Base-by-base conservation (phyloP, 2,888 invertebrate species). In the Drosophila trichaetosa region DNA sequence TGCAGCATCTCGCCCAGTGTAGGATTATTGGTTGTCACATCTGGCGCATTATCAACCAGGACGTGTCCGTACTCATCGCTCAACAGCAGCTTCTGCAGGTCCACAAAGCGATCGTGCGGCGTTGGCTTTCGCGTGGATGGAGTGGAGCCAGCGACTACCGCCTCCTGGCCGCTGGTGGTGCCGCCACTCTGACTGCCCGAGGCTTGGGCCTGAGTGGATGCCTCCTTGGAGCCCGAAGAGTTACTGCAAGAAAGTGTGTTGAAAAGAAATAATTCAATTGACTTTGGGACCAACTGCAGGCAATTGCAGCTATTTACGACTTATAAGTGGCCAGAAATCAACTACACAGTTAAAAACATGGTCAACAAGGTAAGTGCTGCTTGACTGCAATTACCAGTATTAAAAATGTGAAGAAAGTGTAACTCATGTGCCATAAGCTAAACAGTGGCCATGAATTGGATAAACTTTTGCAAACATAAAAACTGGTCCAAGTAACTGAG, bases 1-100 rank as follows among this genome's bases (percentile, higher is more conserved):
- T 93, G 95, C 89, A 96, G 95, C 92, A 97, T 93, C 83, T 96
- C 95, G 0, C 95, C 96, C 69, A 97, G 94, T 5, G 95, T 95
- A 0, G 96, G 97, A 92, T 96, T 96, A 74, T 95, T 94, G 73
- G 95, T 92, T 16, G 80, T 72, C 70, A 95, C 95, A 52, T 95
- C 94, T 79, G 95, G 94, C 54, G 94, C 93, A 69, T 93, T 93
- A 71, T 93, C 93, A 68, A 93, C 90, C 48, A 94, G 90, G 18
- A 94, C 94, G 72, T 92, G 92, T 8, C 86, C 73, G 60, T 91
- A 91, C 57, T 91, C 91, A 42, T 81, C 82, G 69, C 80, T 83
- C 6, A 78, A 72, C 4, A 85, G 65, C 34, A 79, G 74, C 61
- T 90, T 88, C 53, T 83, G 80, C 34, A 93, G 73, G 82, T 93